A percentile compares a stretch with the other conserved stretches of the same genome.
Conservation (phyloP, 2,113 vertebrate genomes). For the Aramus guarauna region DNA sequence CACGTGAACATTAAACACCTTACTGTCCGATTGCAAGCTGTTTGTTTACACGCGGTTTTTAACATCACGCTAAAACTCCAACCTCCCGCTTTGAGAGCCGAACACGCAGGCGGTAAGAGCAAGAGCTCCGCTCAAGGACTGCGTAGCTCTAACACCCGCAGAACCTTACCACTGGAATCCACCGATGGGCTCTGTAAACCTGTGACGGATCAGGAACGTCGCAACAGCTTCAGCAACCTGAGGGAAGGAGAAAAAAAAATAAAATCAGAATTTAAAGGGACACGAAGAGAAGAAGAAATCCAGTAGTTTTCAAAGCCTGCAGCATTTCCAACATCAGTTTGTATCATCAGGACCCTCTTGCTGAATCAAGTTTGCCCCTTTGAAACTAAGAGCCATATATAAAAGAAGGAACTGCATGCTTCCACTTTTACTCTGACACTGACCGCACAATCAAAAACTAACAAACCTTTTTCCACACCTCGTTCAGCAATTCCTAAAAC, state of each 20-base stretch:
- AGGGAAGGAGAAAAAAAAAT: background rate
- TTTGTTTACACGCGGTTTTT: background rate
- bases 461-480: background rate
- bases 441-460: background rate
- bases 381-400: background rate
- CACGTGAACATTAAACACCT: background rate
- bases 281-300: background rate
- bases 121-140: background rate
- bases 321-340: background rate
- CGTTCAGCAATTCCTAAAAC: background rate
- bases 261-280: background rate
- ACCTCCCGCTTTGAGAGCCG: background rate
- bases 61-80: background rate
- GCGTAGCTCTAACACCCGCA: background rate
- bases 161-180: conserved; percentile 91
- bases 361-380: background rate
- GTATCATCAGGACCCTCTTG: background rate
- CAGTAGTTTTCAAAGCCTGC: background rate
- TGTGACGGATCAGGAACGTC: conserved; percentile 94
- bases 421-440: background rate
- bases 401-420: background rate
- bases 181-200: conserved; percentile 93
- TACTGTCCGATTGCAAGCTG: background rate
- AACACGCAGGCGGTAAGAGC: background rate
- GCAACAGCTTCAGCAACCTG: conserved; percentile 96